Conservation (phyloP, 2,797 vertebrate genomes). For the Pseudomugil tenellus region DNA sequence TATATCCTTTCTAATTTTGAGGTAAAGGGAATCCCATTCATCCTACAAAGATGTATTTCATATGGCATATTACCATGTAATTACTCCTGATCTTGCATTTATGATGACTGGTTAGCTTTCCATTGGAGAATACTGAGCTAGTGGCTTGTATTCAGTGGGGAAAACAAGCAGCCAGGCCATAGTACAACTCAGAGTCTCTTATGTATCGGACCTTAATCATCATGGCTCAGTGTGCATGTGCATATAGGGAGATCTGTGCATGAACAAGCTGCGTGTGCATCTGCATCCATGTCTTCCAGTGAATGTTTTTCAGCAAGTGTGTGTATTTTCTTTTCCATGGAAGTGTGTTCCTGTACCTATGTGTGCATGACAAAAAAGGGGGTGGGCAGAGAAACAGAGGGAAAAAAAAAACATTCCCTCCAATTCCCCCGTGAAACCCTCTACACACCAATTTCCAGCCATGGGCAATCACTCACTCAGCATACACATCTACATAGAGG, state of each 20-base stretch:
- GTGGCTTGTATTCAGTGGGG: slow-evolving; percentile 80
- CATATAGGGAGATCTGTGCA: slow-evolving; percentile 77
- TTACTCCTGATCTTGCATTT: slow-evolving; percentile 77
- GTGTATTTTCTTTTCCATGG: slow-evolving; percentile 56
- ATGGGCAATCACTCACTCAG: slow-evolving; percentile 87
- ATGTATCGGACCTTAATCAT: slow-evolving; percentile 82
- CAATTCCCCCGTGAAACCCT: slow-evolving; percentile 85
- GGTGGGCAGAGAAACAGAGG: slow-evolving; percentile 52
- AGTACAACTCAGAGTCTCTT: slow-evolving; percentile 64
- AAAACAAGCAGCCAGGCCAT: slow-evolving; percentile 71
- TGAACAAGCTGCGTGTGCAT: slow-evolving; percentile 38
- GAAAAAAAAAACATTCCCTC: slow-evolving; percentile 70
- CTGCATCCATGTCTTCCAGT: slow-evolving; percentile 42
- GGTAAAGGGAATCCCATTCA: slow-evolving; percentile 65
- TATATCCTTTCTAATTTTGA: slow-evolving; percentile 59
- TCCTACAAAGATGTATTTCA: slow-evolving; percentile 69
- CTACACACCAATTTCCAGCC: slow-evolving; percentile 85
- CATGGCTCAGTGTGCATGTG: slow-evolving; percentile 68
- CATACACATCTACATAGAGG: slow-evolving; percentile 85
- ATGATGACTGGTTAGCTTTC: slow-evolving; percentile 75
- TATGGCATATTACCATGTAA: slow-evolving; percentile 71
- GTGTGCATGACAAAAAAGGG: slow-evolving; percentile 41
- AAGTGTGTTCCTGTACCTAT: slow-evolving; percentile 45
- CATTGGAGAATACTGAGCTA: slow-evolving; percentile 70
- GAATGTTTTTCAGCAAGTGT: slow-evolving; percentile 63